Evolutionary conservation across 2,113 vertebrate genomes (phyloP), one percentile per base, ranked within the genome.

Genomic region (Sphaerodactylus townsendi): DNA sequence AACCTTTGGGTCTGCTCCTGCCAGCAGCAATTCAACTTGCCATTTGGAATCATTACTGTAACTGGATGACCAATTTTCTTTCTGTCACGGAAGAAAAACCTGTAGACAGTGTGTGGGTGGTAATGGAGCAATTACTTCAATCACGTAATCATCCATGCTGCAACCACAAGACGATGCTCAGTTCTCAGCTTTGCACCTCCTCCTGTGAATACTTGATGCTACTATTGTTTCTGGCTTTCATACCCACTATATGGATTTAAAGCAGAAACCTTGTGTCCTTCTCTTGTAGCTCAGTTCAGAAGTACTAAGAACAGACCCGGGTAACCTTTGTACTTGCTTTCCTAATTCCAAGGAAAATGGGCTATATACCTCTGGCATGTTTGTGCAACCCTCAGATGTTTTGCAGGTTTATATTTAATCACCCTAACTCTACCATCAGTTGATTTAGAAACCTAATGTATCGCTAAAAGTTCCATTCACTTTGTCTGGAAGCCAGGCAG

Each of bases 381-480:
- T 82, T 71, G 77, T 77, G 19, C 81, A 83, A 79, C 68, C 28
- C 13, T 35, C 50, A 85, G 37, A 30, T 4, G 4, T 72, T 59
- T 89, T 88, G 77, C 23, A 85, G 53, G 44, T 87, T 93, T 92
- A 76, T 79, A 86, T 92, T 93, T 93, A 77, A 71, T 88, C 87
- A 89, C 39, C 56, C 46, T 86, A 92, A 93, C 62, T 82, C 44
- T 75, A 70, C 41, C 71, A 71, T 48, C 2, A 75, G 92, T 90
- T 87, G 85, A 92, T 86, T 79, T 75, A 59, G 79, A 59, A 86
- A 77, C 66, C 90, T 86, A 90, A 91, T 93, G 86, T 85, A 91
- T 64, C 85, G 86, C 65, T 37, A 84, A 85, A 62, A 86, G 87
- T 59, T 77, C 39, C 4, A n/a, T 39, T 92, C 82, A 78, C 35